Evolutionary conservation across 2,888 invertebrate species (phyloP).

Genomic region (Plagodis dolabraria): DNA sequence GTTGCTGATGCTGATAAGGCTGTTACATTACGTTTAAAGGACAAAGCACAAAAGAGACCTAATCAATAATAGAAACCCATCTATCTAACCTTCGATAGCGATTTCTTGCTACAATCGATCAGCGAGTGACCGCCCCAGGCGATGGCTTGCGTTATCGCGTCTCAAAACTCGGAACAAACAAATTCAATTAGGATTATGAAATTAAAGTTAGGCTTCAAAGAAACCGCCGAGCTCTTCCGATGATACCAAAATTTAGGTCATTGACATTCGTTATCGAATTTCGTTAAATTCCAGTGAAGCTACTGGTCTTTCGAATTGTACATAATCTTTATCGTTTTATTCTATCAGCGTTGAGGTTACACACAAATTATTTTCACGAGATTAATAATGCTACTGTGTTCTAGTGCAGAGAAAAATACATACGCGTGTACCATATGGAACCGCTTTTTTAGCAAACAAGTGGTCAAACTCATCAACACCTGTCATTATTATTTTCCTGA

Average conservation of each 20-base stretch:
- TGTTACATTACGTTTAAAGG: constrained; percentile 56
- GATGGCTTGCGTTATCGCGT: constrained; percentile 65
- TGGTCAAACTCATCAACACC: background rate
- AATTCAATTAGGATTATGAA: constrained; percentile 84
- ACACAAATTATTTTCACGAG: background rate
- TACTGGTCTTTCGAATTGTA: constrained; percentile 48
- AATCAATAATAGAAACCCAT: constrained; percentile 59
- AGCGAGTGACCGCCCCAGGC: constrained; percentile 51
- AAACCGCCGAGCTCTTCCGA: constrained; percentile 66
- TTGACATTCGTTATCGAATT: constrained; percentile 61
- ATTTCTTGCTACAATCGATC: constrained; percentile 63
- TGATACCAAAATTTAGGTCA: constrained; percentile 60
- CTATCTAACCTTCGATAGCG: constrained; percentile 63
- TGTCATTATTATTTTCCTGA: background rate
- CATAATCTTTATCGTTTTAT: constrained; percentile 29
- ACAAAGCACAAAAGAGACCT: constrained; percentile 56
- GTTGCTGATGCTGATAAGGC: constrained; percentile 29
- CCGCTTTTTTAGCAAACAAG: background rate
- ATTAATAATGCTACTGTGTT: no score
- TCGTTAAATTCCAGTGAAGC: constrained; percentile 50
- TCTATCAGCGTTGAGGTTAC: background rate
- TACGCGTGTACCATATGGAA: background rate
- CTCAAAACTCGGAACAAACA: constrained; percentile 70
- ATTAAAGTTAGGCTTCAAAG: constrained; percentile 72
- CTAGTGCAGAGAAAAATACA: background rate